Evolutionary conservation across 2,888 invertebrate species (phyloP).

Genomic region (Rhopalosiphum nymphaeae): DNA sequence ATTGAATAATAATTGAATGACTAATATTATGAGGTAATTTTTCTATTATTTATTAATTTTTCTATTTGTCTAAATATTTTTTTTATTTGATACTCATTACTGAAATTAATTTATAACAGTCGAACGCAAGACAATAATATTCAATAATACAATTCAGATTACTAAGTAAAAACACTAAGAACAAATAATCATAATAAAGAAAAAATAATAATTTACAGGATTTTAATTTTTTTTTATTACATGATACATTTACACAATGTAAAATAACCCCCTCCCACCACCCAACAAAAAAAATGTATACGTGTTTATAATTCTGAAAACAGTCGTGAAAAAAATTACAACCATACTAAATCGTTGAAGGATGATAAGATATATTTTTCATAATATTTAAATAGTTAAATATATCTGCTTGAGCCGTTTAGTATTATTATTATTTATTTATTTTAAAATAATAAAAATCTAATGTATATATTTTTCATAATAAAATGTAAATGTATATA

Average conservation of each 20-base stretch:
- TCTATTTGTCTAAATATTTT: too few species aligned
- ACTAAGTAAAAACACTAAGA: too few species aligned
- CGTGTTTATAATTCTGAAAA: conserved; percentile 10
- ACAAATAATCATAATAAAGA: neutral
- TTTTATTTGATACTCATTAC: neutral
- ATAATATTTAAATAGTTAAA: conserved; percentile 10
- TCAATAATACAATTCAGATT: neutral
- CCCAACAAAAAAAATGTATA: neutral
- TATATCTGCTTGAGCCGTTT: neutral
- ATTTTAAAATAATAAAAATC: neutral
- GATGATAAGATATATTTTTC: neutral
- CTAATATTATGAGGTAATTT: neutral
- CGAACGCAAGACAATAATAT: neutral
- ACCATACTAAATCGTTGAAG: neutral
- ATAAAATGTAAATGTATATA: neutral
- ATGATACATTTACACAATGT: conserved; percentile 24
- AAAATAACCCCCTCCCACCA: neutral
- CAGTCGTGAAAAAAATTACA: neutral
- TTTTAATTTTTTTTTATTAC: conserved; percentile 7
- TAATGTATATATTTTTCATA: neutral
- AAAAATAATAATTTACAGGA: conserved; percentile 22
- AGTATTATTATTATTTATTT: neutral
- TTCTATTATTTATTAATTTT: neutral
- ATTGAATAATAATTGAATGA: neutral
- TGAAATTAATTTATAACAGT: neutral